phyloP scores from a whole-genome alignment of 53 echinoderm and acorn worm species.

The Hippasteria phrygiana region DNA sequence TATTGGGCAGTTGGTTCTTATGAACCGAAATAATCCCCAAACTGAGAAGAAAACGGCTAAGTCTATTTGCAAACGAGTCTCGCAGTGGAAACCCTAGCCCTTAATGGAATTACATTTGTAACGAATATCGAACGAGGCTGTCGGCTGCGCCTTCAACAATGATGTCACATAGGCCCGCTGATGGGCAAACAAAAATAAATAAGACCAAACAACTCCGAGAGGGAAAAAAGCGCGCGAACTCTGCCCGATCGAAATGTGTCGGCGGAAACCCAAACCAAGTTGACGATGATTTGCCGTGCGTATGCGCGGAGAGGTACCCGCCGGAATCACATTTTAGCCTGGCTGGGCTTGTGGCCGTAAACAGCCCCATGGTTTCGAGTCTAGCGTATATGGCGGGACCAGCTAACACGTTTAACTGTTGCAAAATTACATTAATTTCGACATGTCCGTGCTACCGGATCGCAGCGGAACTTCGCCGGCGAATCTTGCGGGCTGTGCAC shows the following conservation, averaged over 20 bases:
- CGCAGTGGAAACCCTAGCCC: slow-evolving; percentile 27
- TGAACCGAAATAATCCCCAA: slow-evolving; percentile 29
- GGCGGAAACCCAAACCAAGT: slow-evolving; percentile 6
- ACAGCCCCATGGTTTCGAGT: neutral
- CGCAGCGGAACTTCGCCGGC: neutral
- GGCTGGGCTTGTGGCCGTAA: slow-evolving; percentile 38
- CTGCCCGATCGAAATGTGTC: neutral
- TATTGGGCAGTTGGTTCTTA: neutral
- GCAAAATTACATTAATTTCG: slow-evolving; percentile 41
- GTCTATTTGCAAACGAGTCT: slow-evolving; percentile 37
- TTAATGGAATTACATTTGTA: slow-evolving; percentile 67
- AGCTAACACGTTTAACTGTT: slow-evolving; percentile 42
- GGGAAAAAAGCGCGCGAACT: neutral
- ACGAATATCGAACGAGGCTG: slow-evolving; percentile 31
- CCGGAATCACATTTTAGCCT: neutral
- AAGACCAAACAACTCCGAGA: neutral
- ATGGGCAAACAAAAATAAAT: neutral
- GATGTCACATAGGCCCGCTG: slow-evolving; percentile 15
- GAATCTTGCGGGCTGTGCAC: slow-evolving; percentile 14
- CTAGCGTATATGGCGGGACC: neutral
- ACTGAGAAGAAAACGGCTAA: slow-evolving; percentile 6
- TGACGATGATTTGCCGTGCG: neutral
- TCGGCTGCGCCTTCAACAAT: neutral
- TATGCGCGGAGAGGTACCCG: neutral
- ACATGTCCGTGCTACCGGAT: slow-evolving; percentile 34